A percentile compares a stretch with the other conserved stretches of the same genome.
phyloP scores from a whole-genome alignment of 2,113 vertebrate species.

The Coptodon rendalli region DNA sequence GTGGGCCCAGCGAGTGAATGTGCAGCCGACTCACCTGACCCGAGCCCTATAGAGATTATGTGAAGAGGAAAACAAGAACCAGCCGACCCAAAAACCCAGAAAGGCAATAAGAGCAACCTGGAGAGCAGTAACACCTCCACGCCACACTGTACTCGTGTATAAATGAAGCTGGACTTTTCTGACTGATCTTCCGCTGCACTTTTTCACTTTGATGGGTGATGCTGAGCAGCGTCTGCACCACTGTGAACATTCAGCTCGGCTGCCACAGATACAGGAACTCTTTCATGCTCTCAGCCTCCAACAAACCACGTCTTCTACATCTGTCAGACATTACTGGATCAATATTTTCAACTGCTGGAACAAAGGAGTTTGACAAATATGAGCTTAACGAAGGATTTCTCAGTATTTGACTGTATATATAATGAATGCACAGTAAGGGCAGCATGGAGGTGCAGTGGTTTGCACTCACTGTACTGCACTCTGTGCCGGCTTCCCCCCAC shows the following conservation, averaged over 20 bases:
- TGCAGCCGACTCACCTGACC: neutral
- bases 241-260: rapidly evolving
- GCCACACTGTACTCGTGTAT: rapidly evolving
- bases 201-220: neutral
- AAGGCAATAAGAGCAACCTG: neutral
- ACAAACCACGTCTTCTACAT: rapidly evolving
- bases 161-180: neutral
- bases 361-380: neutral
- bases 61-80: neutral
- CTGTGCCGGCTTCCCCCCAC: rapidly evolving
- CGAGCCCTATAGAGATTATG: neutral
- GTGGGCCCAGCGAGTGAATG: rapidly evolving
- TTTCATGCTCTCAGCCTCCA: neutral
- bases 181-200: neutral
- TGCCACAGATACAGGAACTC: neutral
- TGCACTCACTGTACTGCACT: neutral
- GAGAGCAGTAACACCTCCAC: neutral
- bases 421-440: neutral
- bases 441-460: neutral
- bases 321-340: neutral
- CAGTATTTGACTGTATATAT: rapidly evolving
- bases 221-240: neutral
- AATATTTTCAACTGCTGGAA: neutral
- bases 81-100: neutral
- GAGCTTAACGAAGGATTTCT: neutral